Evolutionary conservation across 2,797 vertebrate genomes (phyloP).

Genomic region (Lithobates sylvaticus): DNA sequence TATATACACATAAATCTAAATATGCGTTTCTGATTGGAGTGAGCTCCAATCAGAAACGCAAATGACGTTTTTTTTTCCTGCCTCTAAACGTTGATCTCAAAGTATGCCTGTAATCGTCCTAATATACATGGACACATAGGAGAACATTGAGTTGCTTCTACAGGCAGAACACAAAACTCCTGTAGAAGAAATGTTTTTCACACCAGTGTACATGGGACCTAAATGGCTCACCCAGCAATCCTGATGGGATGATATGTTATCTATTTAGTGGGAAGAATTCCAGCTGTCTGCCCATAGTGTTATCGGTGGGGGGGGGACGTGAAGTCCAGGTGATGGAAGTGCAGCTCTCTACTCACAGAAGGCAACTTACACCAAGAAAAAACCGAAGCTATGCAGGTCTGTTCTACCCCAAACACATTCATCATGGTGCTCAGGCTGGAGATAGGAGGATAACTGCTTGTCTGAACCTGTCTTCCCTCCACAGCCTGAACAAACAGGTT

Average conservation of each 20-base stretch:
- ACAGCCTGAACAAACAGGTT: conserved; percentile 43
- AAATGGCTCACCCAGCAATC: neutral
- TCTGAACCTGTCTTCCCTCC: conserved; percentile 34
- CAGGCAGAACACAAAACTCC: too few species aligned
- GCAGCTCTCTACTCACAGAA: conserved; percentile 16
- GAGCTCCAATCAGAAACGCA: too few species aligned
- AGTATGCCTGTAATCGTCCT: too few species aligned
- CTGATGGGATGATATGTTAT: too few species aligned
- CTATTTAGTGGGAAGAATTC: neutral
- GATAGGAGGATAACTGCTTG: conserved; percentile 27
- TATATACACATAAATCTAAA: too few species aligned
- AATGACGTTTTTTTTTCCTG: too few species aligned
- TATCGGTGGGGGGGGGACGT: neutral
- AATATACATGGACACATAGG: too few species aligned
- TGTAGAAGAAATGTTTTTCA: too few species aligned
- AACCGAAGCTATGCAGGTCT: conserved; percentile 44
- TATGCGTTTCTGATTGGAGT: too few species aligned
- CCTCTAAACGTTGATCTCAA: too few species aligned
- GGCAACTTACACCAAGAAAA: conserved; percentile 2
- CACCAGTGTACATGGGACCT: too few species aligned
- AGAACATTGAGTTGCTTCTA: too few species aligned
- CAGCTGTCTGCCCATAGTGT: neutral
- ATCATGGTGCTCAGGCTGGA: conserved; percentile 24
- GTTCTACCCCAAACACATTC: conserved; percentile 34
- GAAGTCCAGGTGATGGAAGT: conserved; percentile 1